Evolutionary conservation across 1,140 invertebrate species (phyloP).

Genomic region (Plectrocnemia conspersa): DNA sequence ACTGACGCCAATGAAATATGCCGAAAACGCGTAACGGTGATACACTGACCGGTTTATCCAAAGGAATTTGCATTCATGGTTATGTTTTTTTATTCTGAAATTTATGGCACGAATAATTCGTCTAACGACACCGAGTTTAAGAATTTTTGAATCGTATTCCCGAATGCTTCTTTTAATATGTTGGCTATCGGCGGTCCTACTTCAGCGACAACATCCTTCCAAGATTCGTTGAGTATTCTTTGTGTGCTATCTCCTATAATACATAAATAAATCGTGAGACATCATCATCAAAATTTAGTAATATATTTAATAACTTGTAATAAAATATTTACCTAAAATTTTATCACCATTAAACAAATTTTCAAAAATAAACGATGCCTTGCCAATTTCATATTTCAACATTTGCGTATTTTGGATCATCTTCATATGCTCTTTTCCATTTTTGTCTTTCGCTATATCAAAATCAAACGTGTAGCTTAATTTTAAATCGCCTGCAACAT

Average conservation of each 20-base stretch:
- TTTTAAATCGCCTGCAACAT: conserved; percentile 27
- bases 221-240: conserved; percentile 30
- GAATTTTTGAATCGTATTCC: conserved; percentile 41
- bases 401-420: conserved; percentile 13
- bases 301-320: neutral
- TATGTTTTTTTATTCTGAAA: too few relatives aligned
- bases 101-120: conserved; percentile 29
- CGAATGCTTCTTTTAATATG: conserved; percentile 44
- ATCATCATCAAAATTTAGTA: neutral
- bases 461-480: conserved; percentile 29
- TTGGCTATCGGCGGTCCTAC: conserved; percentile 39
- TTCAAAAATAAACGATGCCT: conserved; percentile 36
- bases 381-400: conserved; percentile 33
- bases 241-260: conserved; percentile 28
- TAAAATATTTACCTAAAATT: conserved; percentile 34
- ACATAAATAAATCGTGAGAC: conserved; percentile 1
- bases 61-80: too few relatives aligned
- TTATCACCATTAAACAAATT: conserved; percentile 40
- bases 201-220: conserved; percentile 26
- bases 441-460: conserved; percentile 26
- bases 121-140: conserved; percentile 43
- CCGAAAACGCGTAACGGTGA: too few relatives aligned
- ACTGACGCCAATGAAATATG: too few relatives aligned
- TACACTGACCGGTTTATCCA: too few relatives aligned
- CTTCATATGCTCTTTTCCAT: conserved; percentile 33